Base-by-base conservation (phyloP, 2,888 invertebrate genomes). In the Nemotelus pantherinus region DNA sequence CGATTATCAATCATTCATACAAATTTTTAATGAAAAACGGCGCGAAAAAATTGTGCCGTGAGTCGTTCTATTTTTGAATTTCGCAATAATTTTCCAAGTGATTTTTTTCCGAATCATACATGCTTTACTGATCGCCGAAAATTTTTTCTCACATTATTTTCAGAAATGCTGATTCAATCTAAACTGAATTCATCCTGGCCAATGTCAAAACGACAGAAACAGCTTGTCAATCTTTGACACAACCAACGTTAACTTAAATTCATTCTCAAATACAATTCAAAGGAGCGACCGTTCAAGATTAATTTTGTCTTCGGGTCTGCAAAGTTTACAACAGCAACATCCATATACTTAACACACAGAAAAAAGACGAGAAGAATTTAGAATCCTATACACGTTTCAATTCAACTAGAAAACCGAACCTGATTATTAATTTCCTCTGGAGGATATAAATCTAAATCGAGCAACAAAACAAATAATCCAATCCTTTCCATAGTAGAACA, bases 221-320 rank as follows among this genome's bases (percentile, higher is more conserved):
- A 60, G 41, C 39, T 45, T 43, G 60, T 58, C n/a, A 74, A 44
- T 41, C 74, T 74, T 58, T 74, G 74, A 74, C 74, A 74, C 25
- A 74, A 3, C 45, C 25, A 60, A 9, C 10, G 7, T 57, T 71
- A 71, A 71, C 45, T 68, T n/a, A n/a, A 9, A 25, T 25, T 25
- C 25, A 25, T 25, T 3, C 43, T 44, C 45, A 65, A 43, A 44
- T 25, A 25, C 25, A 25, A 25, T 25, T 25, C 25, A 1, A 25
- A 25, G 25, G 25, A 25, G 25, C 25, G 25, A 25, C 25, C 25
- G 25, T 25, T 10, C n/a, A 48, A 67, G 50, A 48, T 45, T 43
- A 48, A 39, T 25, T 67, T 6, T 6, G 2, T 48, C 47, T 10
- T n/a, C 67, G 7, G 25, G 47, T 25, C 10, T 48, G 48, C 47